These are phyloP conservation scores for Leucophenga varia DNA, from an alignment of 1,140 invertebrate species.

Conservation along the genomic window DNA sequence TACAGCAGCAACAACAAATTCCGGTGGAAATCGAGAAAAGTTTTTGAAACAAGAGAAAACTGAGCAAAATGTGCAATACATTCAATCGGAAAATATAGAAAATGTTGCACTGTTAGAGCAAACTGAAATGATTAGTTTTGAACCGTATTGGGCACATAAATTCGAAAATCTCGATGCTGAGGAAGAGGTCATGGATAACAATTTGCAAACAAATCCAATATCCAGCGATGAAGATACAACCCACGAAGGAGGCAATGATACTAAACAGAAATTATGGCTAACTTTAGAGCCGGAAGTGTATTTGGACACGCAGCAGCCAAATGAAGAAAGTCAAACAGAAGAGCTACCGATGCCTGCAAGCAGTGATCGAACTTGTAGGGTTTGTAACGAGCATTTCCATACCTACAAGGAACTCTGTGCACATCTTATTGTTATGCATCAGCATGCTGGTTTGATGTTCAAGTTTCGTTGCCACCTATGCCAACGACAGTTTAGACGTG, in stretches of 20 bases:
- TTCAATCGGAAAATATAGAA: constrained; percentile 11
- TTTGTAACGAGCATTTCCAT: constrained; percentile 12
- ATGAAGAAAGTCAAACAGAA: neutral
- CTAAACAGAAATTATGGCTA: constrained; percentile 31
- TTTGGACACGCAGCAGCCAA: constrained; percentile 11
- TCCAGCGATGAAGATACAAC: constrained; percentile 44
- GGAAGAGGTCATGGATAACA: neutral
- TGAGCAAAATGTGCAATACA: neutral
- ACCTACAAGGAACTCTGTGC: too few species aligned
- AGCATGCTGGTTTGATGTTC: neutral
- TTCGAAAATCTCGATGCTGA: neutral
- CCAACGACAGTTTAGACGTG: too few species aligned
- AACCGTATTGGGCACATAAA: too few species aligned
- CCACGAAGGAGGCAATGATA: constrained; percentile 18
- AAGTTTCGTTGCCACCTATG: too few species aligned
- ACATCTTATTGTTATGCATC: too few species aligned
- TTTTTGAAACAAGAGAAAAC: too few species aligned
- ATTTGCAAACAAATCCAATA: constrained; percentile 38
- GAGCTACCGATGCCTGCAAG: neutral
- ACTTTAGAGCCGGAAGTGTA: constrained; percentile 35
- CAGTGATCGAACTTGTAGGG: constrained; percentile 11
- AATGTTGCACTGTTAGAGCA: neutral
- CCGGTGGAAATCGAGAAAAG: constrained; percentile 3
- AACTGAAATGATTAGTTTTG: constrained; percentile 1
- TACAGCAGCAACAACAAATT: constrained; percentile 1